These are phyloP conservation scores for Coreius guichenoti DNA, from an alignment of 2,797 vertebrate species.

Conservation along the genomic window DNA sequence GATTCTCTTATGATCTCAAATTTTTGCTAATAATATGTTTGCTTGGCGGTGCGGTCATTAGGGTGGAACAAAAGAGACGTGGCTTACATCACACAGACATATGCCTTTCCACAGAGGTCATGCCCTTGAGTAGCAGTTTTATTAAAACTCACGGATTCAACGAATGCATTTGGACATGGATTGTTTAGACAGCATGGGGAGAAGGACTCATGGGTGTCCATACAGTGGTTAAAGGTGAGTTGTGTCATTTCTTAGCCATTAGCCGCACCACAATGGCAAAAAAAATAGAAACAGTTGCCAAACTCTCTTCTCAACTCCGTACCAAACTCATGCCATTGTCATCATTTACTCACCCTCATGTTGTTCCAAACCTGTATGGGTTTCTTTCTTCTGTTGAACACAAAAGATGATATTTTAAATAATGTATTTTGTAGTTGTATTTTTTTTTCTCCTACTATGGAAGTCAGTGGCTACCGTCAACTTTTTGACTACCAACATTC, in stretches of 20 bases:
- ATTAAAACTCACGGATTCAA: slow-evolving; percentile 14
- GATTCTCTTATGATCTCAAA: slow-evolving; percentile 50
- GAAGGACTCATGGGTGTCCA: background rate
- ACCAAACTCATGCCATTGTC: no score
- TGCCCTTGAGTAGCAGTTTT: slow-evolving; percentile 31
- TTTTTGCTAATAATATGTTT: slow-evolving; percentile 47
- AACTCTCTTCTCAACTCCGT: background rate
- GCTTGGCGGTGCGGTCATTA: slow-evolving; percentile 21
- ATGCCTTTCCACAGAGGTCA: slow-evolving; percentile 6
- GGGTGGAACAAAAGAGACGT: background rate
- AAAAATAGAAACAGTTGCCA: background rate
- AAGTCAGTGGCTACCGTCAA: no score
- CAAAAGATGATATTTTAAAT: no score
- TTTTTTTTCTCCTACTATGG: no score
- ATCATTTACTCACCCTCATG: no score
- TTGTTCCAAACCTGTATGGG: no score
- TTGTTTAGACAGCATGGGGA: background rate
- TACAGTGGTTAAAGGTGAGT: background rate
- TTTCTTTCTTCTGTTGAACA: no score
- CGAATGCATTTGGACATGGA: background rate
- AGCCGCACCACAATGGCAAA: background rate
- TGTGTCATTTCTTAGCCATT: background rate
- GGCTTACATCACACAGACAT: slow-evolving; percentile 6
- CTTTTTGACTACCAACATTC: no score
- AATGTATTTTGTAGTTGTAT: no score